Evolutionary conservation across 2,797 vertebrate genomes (phyloP).

Genomic region (Adrianichthys oophorus): DNA sequence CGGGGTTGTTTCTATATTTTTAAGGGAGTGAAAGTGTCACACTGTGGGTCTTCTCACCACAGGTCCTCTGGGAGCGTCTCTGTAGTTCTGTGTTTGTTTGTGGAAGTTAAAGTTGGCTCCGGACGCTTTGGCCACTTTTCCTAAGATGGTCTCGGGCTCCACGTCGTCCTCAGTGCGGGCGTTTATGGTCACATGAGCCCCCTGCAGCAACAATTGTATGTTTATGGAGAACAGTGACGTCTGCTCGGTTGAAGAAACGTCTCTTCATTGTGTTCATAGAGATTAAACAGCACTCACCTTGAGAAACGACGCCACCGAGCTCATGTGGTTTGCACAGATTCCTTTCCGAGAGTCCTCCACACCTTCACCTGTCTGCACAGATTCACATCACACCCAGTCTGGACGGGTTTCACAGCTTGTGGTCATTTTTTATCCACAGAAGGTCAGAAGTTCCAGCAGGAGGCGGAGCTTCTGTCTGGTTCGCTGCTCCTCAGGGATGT

Average conservation of each 20-base stretch:
- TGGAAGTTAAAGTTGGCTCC: constrained; percentile 87
- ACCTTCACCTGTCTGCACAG: constrained; percentile 86
- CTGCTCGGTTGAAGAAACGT: too few species aligned
- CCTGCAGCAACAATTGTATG: constrained; percentile 65
- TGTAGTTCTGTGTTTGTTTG: constrained; percentile 73
- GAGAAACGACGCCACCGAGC: constrained; percentile 85
- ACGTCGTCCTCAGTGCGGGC: constrained; percentile 90
- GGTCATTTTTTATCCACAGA: too few species aligned
- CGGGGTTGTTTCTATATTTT: neutral
- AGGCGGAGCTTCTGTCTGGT: too few species aligned
- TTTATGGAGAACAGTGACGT: neutral
- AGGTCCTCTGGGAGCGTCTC: constrained; percentile 76
- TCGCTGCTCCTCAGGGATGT: too few species aligned
- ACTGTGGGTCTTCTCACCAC: constrained; percentile 81
- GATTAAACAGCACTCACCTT: constrained; percentile 66
- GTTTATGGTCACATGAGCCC: constrained; percentile 91
- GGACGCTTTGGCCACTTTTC: constrained; percentile 88
- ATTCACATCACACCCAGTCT: constrained; percentile 3
- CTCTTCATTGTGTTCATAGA: too few species aligned
- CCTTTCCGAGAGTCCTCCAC: constrained; percentile 88
- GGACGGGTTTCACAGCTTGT: too few species aligned
- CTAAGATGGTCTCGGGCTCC: constrained; percentile 85
- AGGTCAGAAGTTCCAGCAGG: too few species aligned
- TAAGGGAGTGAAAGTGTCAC: neutral
- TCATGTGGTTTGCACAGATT: constrained; percentile 87